These are phyloP conservation scores for Danio tinwini DNA, from an alignment of 2,797 vertebrate species.

Conservation along the genomic window DNA sequence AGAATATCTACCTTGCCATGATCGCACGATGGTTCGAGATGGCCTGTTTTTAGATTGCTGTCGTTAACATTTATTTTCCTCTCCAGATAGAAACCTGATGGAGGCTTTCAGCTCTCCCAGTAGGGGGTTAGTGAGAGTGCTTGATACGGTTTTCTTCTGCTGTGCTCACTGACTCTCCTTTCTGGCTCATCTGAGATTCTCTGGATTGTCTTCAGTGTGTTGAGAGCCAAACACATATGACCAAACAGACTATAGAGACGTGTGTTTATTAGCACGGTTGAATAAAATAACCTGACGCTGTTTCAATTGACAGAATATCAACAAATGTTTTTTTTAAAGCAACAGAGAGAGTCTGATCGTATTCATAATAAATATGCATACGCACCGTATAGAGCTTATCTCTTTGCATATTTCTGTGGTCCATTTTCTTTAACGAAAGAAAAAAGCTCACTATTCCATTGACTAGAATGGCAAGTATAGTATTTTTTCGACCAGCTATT, in stretches of 20 bases:
- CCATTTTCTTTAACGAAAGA: neutral
- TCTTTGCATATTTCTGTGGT: neutral
- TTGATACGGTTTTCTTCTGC: slow-evolving; percentile 44
- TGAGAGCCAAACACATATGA: slow-evolving; percentile 64
- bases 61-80: slow-evolving; percentile 49
- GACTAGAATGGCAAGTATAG: slow-evolving; percentile 30
- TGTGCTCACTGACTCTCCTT: slow-evolving; percentile 40
- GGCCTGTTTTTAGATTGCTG: slow-evolving; percentile 37
- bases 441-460: neutral
- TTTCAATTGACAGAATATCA: neutral
- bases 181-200: slow-evolving; percentile 47
- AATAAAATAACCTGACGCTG: neutral
- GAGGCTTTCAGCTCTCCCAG: slow-evolving; percentile 49
- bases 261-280: neutral
- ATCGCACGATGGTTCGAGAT: slow-evolving; percentile 21
- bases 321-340: neutral
- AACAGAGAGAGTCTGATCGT: neutral
- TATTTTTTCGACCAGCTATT: slow-evolving; percentile 60
- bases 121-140: slow-evolving; percentile 48
- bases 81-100: slow-evolving; percentile 46
- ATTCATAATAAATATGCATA: neutral
- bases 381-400: neutral
- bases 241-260: slow-evolving; percentile 56
- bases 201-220: slow-evolving; percentile 33
- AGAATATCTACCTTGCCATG: neutral